Evolutionary conservation across 2,888 invertebrate species (phyloP).

Genomic region (Glaucopsyche alexis): DNA sequence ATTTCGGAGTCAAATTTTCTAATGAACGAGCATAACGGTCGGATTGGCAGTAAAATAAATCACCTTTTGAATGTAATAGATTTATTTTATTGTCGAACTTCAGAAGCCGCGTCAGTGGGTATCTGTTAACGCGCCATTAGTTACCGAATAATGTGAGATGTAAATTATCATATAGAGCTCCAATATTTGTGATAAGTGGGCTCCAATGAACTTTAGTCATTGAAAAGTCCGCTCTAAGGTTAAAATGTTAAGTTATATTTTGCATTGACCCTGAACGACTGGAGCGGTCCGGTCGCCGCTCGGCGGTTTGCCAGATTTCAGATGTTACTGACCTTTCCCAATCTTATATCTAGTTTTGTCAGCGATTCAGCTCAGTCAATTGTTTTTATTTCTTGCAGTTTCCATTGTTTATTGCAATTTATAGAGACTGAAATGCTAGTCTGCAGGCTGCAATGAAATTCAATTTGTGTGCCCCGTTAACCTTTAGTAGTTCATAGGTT

Average conservation of each 20-base stretch:
- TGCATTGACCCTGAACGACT: slow-evolving; percentile 34
- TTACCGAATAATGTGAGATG: slow-evolving; percentile 36
- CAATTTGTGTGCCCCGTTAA: too few species aligned
- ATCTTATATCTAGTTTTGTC: slow-evolving; percentile 41
- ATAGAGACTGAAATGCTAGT: not conserved
- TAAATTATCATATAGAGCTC: slow-evolving; percentile 31
- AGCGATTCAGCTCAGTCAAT: slow-evolving; percentile 32
- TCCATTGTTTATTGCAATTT: slow-evolving; percentile 1
- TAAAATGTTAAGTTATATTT: slow-evolving; percentile 38
- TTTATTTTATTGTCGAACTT: slow-evolving; percentile 29
- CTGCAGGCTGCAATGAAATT: too few species aligned
- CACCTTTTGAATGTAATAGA: slow-evolving; percentile 26
- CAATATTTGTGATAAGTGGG: slow-evolving; percentile 31
- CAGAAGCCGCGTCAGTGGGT: slow-evolving; percentile 19
- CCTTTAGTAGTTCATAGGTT: too few species aligned
- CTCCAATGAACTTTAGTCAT: slow-evolving; percentile 33
- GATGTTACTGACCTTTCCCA: slow-evolving; percentile 47
- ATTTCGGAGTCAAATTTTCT: slow-evolving; percentile 22
- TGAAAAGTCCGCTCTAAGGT: slow-evolving; percentile 40
- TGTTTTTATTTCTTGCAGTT: slow-evolving; percentile 15
- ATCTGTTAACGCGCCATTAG: slow-evolving; percentile 33
- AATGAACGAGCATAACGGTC: slow-evolving; percentile 22
- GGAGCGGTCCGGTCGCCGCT: slow-evolving; percentile 37
- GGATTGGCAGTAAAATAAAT: slow-evolving; percentile 22
- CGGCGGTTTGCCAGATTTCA: slow-evolving; percentile 44